phyloP scores from a whole-genome alignment of 2,888 invertebrate genomes.

The Cheilosia vernalis region DNA sequence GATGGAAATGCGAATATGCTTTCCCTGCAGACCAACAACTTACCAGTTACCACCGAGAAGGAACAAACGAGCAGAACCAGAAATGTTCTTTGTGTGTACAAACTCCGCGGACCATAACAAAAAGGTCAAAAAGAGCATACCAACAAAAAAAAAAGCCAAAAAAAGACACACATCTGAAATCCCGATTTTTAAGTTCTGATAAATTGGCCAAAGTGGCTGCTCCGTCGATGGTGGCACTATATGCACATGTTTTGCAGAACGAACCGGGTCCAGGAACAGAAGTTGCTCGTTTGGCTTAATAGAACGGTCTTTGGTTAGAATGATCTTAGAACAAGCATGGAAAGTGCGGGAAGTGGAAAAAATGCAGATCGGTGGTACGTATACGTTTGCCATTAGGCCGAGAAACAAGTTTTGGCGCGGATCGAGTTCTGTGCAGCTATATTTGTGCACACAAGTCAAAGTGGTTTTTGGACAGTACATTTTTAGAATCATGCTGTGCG shows the following conservation, averaged over 20 bases:
- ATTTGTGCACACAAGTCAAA: slow-evolving; percentile 55
- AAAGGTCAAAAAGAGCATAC: slow-evolving; percentile 60
- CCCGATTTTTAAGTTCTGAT: slow-evolving; percentile 62
- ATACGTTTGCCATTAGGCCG: slow-evolving; percentile 18
- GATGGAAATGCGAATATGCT: slow-evolving; percentile 55
- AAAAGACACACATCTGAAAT: slow-evolving; percentile 44
- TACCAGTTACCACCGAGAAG: slow-evolving; percentile 66
- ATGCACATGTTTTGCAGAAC: slow-evolving; percentile 68
- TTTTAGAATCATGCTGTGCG: slow-evolving; percentile 57
- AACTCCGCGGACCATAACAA: slow-evolving; percentile 63
- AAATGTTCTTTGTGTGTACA: slow-evolving; percentile 63
- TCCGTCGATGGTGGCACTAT: slow-evolving; percentile 44
- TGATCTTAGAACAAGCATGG: slow-evolving; percentile 30
- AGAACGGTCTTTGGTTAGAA: slow-evolving; percentile 68
- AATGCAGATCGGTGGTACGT: slow-evolving; percentile 61
- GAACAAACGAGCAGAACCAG: slow-evolving; percentile 60
- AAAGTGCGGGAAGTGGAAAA: slow-evolving; percentile 65
- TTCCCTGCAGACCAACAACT: slow-evolving; percentile 38
- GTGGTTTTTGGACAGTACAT: slow-evolving; percentile 59
- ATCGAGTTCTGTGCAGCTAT: slow-evolving; percentile 66
- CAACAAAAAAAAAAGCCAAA: slow-evolving; percentile 28
- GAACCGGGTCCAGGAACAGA: slow-evolving; percentile 59
- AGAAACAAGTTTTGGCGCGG: slow-evolving; percentile 66
- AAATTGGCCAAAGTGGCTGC: slow-evolving; percentile 70
- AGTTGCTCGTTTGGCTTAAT: slow-evolving; percentile 70